Evolutionary conservation across 2,888 invertebrate species (phyloP).

Genomic region (Drosophila fungiperda): DNA sequence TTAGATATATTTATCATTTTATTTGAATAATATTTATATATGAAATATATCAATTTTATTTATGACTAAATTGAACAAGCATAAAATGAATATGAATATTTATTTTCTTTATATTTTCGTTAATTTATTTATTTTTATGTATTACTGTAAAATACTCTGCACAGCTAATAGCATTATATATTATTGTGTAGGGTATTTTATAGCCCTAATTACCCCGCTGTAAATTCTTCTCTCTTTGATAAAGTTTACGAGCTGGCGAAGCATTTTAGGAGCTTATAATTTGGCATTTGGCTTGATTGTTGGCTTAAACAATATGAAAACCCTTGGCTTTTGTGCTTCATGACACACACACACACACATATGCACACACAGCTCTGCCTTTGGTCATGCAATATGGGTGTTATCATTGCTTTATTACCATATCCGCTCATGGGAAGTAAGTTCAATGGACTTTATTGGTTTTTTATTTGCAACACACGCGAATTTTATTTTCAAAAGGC

Average conservation of each 20-base stretch:
- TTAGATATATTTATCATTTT: too few relatives aligned
- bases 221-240: not conserved
- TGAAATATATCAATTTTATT: too few relatives aligned
- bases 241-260: not conserved
- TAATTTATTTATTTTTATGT: too few relatives aligned
- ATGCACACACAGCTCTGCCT: not conserved
- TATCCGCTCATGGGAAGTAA: conserved; percentile 21
- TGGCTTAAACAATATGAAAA: conserved; percentile 20
- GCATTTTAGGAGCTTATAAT: conserved; percentile 8
- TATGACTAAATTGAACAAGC: too few relatives aligned
- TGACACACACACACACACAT: not conserved
- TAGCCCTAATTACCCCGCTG: not conserved
- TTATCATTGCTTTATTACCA: conserved; percentile 58
- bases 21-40: too few relatives aligned
- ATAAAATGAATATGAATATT: too few relatives aligned
- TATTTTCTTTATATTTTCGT: too few relatives aligned
- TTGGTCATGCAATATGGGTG: conserved; percentile 46
- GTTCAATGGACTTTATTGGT: conserved; percentile 36
- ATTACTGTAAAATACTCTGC: too few relatives aligned
- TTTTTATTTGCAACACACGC: conserved; percentile 15
- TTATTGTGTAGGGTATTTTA: not conserved
- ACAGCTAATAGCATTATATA: not conserved
- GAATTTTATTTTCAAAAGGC: conserved; percentile 35
- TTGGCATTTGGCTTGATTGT: not conserved
- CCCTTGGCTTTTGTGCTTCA: conserved; percentile 12